A percentile compares a stretch with the other conserved stretches of the same genome.
phyloP scores from a whole-genome alignment of 1,140 invertebrate genomes.

The Heterodera carotae region DNA sequence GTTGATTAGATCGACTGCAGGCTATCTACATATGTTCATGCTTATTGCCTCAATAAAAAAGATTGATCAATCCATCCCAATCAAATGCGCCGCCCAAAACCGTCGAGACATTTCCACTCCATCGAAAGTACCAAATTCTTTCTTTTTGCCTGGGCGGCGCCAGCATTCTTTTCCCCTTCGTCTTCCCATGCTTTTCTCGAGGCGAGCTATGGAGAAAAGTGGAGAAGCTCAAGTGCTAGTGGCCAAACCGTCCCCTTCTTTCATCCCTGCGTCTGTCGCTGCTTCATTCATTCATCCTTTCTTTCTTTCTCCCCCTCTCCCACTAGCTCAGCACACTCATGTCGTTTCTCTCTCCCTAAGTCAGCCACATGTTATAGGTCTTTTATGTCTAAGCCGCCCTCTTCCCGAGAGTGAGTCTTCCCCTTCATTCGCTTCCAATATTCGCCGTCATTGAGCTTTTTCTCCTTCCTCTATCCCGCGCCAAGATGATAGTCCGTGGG shows the following conservation, averaged over 20 bases:
- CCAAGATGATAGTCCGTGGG: neutral
- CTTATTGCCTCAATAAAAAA: no score
- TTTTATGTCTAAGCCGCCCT: neutral
- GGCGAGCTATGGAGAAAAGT: neutral
- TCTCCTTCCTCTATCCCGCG: neutral
- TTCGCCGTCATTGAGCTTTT: neutral
- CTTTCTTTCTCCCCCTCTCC: neutral
- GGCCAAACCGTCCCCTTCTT: neutral
- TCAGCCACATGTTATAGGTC: neutral
- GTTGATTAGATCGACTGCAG: no score
- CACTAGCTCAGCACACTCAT: neutral
- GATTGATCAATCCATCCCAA: no score
- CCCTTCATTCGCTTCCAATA: neutral
- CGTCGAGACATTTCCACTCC: neutral
- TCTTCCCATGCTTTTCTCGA: neutral
- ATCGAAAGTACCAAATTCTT: neutral
- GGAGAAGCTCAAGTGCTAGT: neutral
- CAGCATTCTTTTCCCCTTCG: neutral
- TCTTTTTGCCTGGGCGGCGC: no score
- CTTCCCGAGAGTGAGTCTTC: neutral
- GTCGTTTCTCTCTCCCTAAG: no score
- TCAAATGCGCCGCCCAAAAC: neutral
- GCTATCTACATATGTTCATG: no score
- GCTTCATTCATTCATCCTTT: neutral
- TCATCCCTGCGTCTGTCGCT: no score